A percentile compares a stretch with the other conserved stretches of the same genome.
These are phyloP conservation scores for Anagrus nilaparvatae DNA, from an alignment of 1,140 invertebrate species.

Conservation along the genomic window DNA sequence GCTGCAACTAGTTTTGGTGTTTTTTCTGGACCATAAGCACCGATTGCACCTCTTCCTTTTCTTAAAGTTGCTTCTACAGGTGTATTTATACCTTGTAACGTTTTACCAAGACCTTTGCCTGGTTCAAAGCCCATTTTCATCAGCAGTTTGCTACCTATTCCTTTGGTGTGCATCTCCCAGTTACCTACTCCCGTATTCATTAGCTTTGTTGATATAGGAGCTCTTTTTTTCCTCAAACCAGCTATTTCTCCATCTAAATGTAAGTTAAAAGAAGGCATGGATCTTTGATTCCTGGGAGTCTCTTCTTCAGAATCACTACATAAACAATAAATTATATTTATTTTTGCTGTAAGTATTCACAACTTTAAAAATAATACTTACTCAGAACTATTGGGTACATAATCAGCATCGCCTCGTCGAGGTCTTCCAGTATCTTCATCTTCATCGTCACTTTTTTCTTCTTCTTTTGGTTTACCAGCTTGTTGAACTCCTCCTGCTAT, in stretches of 20 bases:
- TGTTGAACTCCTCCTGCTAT: constrained; percentile 86
- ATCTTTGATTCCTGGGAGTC: constrained; percentile 14
- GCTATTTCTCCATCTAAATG: constrained; percentile 45
- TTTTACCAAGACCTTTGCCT: constrained; percentile 93
- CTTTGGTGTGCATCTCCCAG: constrained; percentile 93
- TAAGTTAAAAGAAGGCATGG: constrained; percentile 18
- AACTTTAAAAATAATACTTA: constrained; percentile 8
- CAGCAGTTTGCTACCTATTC: constrained; percentile 88
- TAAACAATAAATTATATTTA: constrained; percentile 3
- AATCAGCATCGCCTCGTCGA: constrained; percentile 33
- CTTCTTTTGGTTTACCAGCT: constrained; percentile 61
- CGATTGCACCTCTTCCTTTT: constrained; percentile 88
- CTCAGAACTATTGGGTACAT: constrained; percentile 28
- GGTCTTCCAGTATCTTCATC: constrained; percentile 42
- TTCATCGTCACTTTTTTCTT: constrained; percentile 38
- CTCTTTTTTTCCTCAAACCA: constrained; percentile 50
- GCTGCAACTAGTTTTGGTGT: constrained; percentile 40
- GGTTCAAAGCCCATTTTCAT: constrained; percentile 93
- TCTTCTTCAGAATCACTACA: constrained; percentile 44
- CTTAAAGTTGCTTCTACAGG: constrained; percentile 88
- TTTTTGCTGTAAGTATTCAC: not conserved
- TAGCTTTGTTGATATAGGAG: constrained; percentile 38
- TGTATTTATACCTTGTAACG: constrained; percentile 87
- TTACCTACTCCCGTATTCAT: constrained; percentile 60
- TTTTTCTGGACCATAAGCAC: constrained; percentile 77